Percentiles rank a stretch among this genome's conserved stretches.
Evolutionary conservation across 2,113 vertebrate genomes (phyloP).

Genomic region (Nycticebus coucang): DNA sequence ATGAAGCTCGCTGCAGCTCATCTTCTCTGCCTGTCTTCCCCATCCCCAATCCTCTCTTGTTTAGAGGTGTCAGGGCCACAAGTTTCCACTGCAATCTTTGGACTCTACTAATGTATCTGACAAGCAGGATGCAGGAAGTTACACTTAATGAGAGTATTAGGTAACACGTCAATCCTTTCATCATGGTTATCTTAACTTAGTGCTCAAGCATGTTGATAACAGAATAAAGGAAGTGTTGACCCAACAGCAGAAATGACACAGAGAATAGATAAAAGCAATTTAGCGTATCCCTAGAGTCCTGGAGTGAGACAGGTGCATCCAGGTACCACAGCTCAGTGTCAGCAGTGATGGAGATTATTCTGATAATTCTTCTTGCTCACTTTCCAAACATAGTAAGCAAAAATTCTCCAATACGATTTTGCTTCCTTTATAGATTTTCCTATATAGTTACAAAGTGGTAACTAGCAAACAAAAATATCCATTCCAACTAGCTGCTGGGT

Average conservation of each 20-base stretch:
- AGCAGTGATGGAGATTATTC: neutral
- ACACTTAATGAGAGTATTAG: neutral
- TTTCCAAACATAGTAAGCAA: conserved; percentile 12
- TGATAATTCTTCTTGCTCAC: neutral
- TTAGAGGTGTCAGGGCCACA: neutral
- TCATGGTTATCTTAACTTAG: neutral
- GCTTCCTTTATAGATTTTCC: neutral
- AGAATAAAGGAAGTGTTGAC: neutral
- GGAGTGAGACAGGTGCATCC: neutral
- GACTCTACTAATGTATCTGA: neutral
- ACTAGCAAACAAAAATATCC: neutral
- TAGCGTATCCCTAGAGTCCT: neutral
- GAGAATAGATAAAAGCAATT: neutral
- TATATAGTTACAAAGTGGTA: neutral
- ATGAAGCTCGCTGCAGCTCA: neutral
- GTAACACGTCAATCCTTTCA: neutral
- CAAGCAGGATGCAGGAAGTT: neutral
- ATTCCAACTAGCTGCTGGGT: neutral
- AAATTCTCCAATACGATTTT: neutral
- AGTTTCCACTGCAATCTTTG: neutral
- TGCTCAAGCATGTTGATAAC: neutral
- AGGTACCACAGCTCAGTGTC: neutral
- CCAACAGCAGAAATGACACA: neutral
- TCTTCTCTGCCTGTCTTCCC: neutral
- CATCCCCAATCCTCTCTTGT: rapidly evolving